Evolutionary conservation across 1,140 invertebrate genomes (phyloP).

Genomic region (Bombyx mori): ASM3026992v2 NC_085126.1:1299001-1299500

Average conservation of each 20-base stretch:
- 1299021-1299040: not conserved
- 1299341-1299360: too few species aligned
- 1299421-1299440: too few species aligned
- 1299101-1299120: not conserved
- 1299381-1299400: too few species aligned
- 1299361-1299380: too few species aligned
- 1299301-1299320: too few species aligned
- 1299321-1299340: too few species aligned
- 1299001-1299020: not conserved
- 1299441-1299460: too few species aligned
- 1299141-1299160: too few species aligned
- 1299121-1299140: not conserved
- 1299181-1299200: conserved; percentile 38
- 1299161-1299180: conserved; percentile 36
- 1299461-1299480: too few species aligned
- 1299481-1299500: too few species aligned
- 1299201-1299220: conserved; percentile 27
- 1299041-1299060: not conserved
- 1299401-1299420: too few species aligned
- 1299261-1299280: conserved; percentile 3
- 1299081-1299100: not conserved
- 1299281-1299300: too few species aligned
- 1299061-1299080: not conserved
- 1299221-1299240: conserved; percentile 22
- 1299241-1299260: conserved; percentile 20